Percentiles rank a stretch among this genome's conserved stretches.
These are phyloP conservation scores for Ispidina picta DNA, from an alignment of 2,797 vertebrate species.

Conservation along the genomic window DNA sequence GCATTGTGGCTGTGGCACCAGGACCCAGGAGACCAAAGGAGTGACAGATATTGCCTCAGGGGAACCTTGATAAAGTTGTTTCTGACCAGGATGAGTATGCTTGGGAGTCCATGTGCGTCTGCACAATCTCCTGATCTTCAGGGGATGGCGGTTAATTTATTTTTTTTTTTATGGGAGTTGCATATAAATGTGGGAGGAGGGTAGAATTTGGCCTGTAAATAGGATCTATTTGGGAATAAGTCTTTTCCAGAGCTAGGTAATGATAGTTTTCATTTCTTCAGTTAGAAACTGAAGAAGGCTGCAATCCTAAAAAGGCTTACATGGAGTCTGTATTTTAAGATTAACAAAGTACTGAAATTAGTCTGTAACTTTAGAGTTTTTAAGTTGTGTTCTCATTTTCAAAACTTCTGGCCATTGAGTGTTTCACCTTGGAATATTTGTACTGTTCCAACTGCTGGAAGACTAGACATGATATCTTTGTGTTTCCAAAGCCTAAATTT, in stretches of 20 bases:
- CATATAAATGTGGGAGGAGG: slow-evolving; percentile 24
- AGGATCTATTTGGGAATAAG: slow-evolving; percentile 44
- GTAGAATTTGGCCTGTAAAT: slow-evolving; percentile 28
- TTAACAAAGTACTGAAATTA: slow-evolving; percentile 45
- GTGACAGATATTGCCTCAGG: neutral
- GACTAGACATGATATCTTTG: neutral
- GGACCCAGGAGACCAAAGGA: neutral
- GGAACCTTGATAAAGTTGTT: neutral
- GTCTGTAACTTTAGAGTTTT: slow-evolving; percentile 16
- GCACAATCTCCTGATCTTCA: neutral
- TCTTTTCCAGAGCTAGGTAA: slow-evolving; percentile 23
- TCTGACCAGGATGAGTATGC: neutral
- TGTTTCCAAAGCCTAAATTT: neutral
- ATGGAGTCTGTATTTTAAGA: slow-evolving; percentile 39
- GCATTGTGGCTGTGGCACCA: rapidly evolving
- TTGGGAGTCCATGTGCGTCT: neutral
- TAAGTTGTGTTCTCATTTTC: neutral
- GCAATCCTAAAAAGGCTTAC: neutral
- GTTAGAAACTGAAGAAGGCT: slow-evolving; percentile 17
- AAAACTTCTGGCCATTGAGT: neutral
- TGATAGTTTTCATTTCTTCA: slow-evolving; percentile 56
- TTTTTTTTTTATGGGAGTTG: neutral
- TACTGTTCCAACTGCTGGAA: neutral
- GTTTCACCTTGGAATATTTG: neutral
- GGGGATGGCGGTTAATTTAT: neutral